phyloP scores from a whole-genome alignment of 2,888 invertebrate genomes.

The Candidula unifasciata region DNA sequence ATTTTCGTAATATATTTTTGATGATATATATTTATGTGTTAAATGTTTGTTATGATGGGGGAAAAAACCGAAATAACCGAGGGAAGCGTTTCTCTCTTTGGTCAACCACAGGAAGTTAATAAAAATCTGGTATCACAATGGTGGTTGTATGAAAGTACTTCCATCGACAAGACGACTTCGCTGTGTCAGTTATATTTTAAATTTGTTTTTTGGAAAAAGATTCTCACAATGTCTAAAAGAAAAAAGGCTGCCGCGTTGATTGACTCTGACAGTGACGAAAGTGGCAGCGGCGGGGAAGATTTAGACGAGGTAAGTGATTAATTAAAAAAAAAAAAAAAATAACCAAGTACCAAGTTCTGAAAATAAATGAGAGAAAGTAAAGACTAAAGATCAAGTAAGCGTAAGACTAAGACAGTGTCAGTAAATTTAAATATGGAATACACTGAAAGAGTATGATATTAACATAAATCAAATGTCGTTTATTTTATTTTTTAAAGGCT shows the following conservation, averaged over 20 bases:
- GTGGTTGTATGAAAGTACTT: conserved; percentile 10
- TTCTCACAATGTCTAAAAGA: conserved; percentile 71
- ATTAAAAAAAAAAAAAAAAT: background rate
- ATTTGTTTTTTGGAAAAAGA: background rate
- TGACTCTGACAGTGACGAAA: conserved; percentile 76
- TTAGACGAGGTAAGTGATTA: conserved; percentile 70
- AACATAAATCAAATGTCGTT: too few species aligned
- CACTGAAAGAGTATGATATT: too few species aligned
- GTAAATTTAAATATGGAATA: too few species aligned
- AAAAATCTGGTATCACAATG: conserved; percentile 34
- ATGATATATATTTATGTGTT: too few species aligned
- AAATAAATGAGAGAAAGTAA: too few species aligned
- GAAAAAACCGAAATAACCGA: too few species aligned
- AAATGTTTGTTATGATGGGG: too few species aligned
- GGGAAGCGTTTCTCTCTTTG: background rate
- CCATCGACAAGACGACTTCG: background rate
- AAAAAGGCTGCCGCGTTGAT: conserved; percentile 75
- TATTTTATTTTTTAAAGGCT: too few species aligned
- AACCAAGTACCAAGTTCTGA: too few species aligned
- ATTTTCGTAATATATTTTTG: too few species aligned
- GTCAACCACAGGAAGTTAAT: background rate
- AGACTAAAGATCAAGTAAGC: too few species aligned
- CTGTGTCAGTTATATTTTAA: background rate
- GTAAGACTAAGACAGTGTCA: too few species aligned
- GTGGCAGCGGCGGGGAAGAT: conserved; percentile 75